Evolutionary conservation across 2,797 vertebrate species (phyloP).

Genomic region (Poecilia velifera): DNA sequence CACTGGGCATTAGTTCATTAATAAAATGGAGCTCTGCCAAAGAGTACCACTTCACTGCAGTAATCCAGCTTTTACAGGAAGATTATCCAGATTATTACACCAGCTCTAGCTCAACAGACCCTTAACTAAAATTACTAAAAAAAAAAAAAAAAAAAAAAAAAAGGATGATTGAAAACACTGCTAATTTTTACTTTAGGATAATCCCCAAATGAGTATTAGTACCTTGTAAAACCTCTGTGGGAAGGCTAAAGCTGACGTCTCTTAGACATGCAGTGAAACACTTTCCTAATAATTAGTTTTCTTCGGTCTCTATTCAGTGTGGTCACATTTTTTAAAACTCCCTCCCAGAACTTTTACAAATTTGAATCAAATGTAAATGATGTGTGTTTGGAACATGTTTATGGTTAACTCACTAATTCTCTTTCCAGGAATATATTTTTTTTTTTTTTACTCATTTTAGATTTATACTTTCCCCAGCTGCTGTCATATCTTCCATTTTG

Average conservation of each 20-base stretch:
- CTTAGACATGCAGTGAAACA: background rate
- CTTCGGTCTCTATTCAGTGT: background rate
- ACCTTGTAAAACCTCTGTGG: slow-evolving; percentile 17
- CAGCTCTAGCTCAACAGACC: slow-evolving; percentile 23
- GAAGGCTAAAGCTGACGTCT: background rate
- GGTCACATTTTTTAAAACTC: background rate
- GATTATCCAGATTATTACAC: slow-evolving; percentile 69
- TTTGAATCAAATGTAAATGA: background rate
- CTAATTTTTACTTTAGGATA: slow-evolving; percentile 46
- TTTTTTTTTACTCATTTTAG: background rate
- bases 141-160: slow-evolving; percentile 4
- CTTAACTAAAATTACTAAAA: slow-evolving; percentile 44
- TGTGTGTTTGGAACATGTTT: background rate
- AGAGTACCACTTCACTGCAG: slow-evolving; percentile 36
- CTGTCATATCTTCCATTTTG: background rate
- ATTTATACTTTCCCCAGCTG: background rate
- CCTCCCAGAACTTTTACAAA: background rate
- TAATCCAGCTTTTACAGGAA: slow-evolving; percentile 69
- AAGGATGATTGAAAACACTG: slow-evolving; percentile 4
- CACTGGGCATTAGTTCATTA: slow-evolving; percentile 54
- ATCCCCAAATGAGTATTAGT: slow-evolving; percentile 57
- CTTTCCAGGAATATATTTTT: background rate
- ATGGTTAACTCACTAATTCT: background rate
- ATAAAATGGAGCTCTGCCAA: slow-evolving; percentile 43
- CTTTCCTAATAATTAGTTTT: background rate